Conservation (phyloP, 2,888 invertebrate species). For the Ganaspis brasiliensis region DNA sequence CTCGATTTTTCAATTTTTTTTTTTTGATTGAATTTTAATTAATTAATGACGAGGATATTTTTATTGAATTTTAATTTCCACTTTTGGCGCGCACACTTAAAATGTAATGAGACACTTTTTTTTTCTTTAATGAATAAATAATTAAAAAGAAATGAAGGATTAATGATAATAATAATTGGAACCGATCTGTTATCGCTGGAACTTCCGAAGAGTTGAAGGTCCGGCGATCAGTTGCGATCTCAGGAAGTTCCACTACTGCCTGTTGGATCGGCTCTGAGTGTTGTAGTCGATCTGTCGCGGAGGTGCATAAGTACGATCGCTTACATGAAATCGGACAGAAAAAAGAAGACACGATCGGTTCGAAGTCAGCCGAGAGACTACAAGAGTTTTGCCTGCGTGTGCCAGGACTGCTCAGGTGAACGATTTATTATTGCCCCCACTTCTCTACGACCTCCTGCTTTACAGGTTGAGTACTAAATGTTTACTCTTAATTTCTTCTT, state of each 20-base stretch:
- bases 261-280: slow-evolving; percentile 15
- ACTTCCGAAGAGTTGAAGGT: slow-evolving; percentile 9
- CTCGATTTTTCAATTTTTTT: slow-evolving; percentile 5
- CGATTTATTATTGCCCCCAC: slow-evolving; percentile 77
- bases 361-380: slow-evolving; percentile 75
- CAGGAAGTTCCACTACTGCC: slow-evolving; percentile 25
- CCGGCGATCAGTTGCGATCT: slow-evolving; percentile 25
- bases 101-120: no score
- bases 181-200: slow-evolving; percentile 4
- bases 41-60: no score
- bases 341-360: slow-evolving; percentile 67
- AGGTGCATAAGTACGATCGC: slow-evolving; percentile 52
- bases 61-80: no score
- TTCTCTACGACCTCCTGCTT: slow-evolving; percentile 51
- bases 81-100: no score
- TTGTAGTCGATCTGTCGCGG: slow-evolving; percentile 22
- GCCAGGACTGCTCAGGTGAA: slow-evolving; percentile 73
- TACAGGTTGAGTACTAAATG: slow-evolving; percentile 10
- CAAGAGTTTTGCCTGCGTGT: slow-evolving; percentile 58
- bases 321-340: slow-evolving; percentile 37
- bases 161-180: no score
- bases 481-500: slow-evolving; percentile 45
- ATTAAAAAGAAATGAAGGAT: no score
- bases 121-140: no score
- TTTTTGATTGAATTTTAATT: no score